Evolutionary conservation across 2,888 invertebrate species (phyloP).

Genomic region (Erebia palarica): DNA sequence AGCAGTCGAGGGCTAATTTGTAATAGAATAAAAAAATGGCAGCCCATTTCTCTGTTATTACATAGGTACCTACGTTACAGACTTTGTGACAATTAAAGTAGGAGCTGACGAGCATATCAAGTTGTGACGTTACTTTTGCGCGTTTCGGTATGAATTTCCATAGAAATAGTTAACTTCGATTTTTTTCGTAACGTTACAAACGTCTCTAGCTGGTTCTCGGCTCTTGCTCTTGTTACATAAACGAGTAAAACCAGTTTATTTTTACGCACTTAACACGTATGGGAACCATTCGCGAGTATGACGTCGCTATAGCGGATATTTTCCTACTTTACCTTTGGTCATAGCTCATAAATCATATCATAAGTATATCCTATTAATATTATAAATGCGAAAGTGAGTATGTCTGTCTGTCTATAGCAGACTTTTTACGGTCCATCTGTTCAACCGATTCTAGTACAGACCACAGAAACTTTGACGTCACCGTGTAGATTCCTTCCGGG

Average conservation of each 20-base stretch:
- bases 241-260: constrained; percentile 6
- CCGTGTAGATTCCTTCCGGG: too few species aligned
- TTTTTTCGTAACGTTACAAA: constrained; percentile 1
- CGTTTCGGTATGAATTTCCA: not conserved
- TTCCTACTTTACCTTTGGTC: not conserved
- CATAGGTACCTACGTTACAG: too few species aligned
- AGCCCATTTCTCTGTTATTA: too few species aligned
- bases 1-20: too few species aligned
- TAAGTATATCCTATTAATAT: too few species aligned
- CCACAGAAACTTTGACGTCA: too few species aligned
- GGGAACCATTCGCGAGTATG: constrained; percentile 8
- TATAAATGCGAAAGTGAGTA: too few species aligned
- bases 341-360: not conserved
- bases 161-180: not conserved
- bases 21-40: too few species aligned
- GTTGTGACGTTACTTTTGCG: not conserved
- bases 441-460: too few species aligned
- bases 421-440: too few species aligned
- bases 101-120: too few species aligned
- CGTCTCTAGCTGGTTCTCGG: constrained; percentile 1
- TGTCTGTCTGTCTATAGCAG: too few species aligned
- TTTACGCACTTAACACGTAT: constrained; percentile 2
- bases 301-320: constrained; percentile 7
- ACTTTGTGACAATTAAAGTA: not conserved
- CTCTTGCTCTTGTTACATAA: not conserved